Base-by-base conservation (phyloP, 1,140 invertebrate species). In the Drosophila pseudoobscura region DNA sequence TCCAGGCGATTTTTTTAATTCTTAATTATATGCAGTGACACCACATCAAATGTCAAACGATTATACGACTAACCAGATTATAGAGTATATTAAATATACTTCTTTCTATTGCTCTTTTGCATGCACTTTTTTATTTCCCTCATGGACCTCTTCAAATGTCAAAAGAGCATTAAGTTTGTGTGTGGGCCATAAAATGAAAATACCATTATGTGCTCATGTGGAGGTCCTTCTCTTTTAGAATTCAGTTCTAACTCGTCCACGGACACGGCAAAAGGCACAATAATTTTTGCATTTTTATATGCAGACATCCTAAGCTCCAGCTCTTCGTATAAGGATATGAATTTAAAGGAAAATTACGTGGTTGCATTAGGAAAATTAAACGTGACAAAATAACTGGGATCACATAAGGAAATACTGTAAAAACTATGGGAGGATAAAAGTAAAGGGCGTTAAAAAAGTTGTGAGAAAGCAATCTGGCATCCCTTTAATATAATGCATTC, bases 111-210 rank as follows among this genome's bases (percentile, higher is more conserved):
- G 49, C n/a, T 17, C 43, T 61, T 51, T 24, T 60, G 58, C 53
- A 49, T 71, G 46, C 26, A 53, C 17, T 45, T 41, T 35, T 57
- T 49, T 43, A 69, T 65, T 80, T 54, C 49, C 41, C 53, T 35
- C 54, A 45, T 15, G 50, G 44, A 17, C 15, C 51, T 58, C 78
- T 87, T 83, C 46, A 88, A 79, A 59, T 59, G 71, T 65, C 72
- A 83, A 54, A 64, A 76, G 78, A 41, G 71, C 83, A 65, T 82
- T 52, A 49, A 76, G 62, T 68, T 79, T 78, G 60, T 54, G 46
- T 35, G 35, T 13, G 11, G 55, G 17, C 56, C 55, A 62, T 57
- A 75, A 80, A 68, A 68, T 63, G 45, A 64, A 63, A 50, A 43
- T 64, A 50, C 45, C 41, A 51, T 26, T 26, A 50, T 11, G 69